These are phyloP conservation scores for Imbricaverruca yamaguchii DNA, from an alignment of 2,888 invertebrate genomes.

Conservation along the genomic window DNA sequence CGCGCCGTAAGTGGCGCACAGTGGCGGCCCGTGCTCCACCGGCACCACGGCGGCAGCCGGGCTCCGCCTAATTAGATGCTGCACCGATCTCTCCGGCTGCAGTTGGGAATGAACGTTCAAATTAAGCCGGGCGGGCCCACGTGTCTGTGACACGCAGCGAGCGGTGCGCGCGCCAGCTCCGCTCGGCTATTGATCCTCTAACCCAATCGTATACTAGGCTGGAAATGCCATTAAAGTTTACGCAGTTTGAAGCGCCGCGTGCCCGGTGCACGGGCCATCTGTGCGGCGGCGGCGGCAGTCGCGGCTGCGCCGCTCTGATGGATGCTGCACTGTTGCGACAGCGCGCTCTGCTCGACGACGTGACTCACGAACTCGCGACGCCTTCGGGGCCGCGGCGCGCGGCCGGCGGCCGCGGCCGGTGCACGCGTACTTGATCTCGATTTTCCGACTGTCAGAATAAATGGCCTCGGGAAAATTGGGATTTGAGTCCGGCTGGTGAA, in stretches of 20 bases:
- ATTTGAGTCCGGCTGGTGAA: constrained; percentile 8
- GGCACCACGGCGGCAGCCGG: background rate
- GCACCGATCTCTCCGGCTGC: background rate
- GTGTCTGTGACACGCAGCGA: background rate
- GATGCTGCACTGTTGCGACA: no score
- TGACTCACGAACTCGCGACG: no score
- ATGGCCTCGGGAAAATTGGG: constrained; percentile 5
- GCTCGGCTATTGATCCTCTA: constrained; percentile 1
- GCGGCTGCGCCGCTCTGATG: no score
- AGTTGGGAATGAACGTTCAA: background rate
- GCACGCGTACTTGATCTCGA: background rate
- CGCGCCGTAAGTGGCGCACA: background rate
- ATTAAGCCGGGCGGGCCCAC: background rate
- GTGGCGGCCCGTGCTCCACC: background rate
- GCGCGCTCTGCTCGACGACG: no score
- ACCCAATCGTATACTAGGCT: constrained; percentile 15
- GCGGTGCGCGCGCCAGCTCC: constrained; percentile 7
- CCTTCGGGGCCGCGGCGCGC: no score
- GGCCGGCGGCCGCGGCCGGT: background rate
- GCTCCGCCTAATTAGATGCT: background rate
- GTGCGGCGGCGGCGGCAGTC: background rate
- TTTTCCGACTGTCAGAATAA: background rate
- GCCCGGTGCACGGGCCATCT: background rate
- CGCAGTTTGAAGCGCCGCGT: background rate
- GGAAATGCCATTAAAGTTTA: constrained; percentile 19